These are phyloP conservation scores for Wiebesia pumilae DNA, from an alignment of 1,140 invertebrate genomes.

Conservation along the genomic window DNA sequence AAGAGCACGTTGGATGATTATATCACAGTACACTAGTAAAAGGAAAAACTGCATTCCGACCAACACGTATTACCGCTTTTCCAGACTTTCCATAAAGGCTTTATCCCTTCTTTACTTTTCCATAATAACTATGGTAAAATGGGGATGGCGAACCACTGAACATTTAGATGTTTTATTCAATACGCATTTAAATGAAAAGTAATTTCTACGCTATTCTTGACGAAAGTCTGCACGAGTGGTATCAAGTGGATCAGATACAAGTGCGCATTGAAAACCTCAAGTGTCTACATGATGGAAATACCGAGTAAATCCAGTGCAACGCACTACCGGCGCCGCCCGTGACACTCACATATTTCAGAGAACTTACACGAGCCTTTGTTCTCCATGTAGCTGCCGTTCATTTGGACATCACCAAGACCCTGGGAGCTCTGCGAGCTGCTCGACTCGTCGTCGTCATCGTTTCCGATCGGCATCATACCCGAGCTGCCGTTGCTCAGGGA, in stretches of 20 bases:
- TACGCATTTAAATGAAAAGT: neutral
- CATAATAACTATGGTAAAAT: neutral
- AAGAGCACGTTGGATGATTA: too few species aligned
- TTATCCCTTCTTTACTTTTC: neutral
- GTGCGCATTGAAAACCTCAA: too few species aligned
- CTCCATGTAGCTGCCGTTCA: slow-evolving; percentile 77
- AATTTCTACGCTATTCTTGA: neutral
- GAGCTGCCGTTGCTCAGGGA: slow-evolving; percentile 66
- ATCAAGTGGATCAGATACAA: neutral
- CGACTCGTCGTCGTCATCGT: slow-evolving; percentile 76
- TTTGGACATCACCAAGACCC: slow-evolving; percentile 72
- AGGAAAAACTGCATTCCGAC: too few species aligned
- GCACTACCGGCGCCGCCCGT: too few species aligned
- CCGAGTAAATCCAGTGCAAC: neutral
- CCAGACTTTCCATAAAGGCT: too few species aligned
- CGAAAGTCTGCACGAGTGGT: too few species aligned
- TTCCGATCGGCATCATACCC: slow-evolving; percentile 61
- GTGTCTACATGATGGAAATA: too few species aligned
- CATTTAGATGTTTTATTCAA: neutral
- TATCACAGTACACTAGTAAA: too few species aligned
- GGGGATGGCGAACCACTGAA: neutral
- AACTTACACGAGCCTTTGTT: slow-evolving; percentile 72
- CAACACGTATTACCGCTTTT: too few species aligned
- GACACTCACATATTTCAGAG: neutral
- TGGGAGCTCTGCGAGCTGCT: slow-evolving; percentile 77